Percentiles rank a stretch among this genome's conserved stretches.
These are phyloP conservation scores for Phymatocera aterrima DNA, from an alignment of 2,888 invertebrate species.

Conservation along the genomic window DNA sequence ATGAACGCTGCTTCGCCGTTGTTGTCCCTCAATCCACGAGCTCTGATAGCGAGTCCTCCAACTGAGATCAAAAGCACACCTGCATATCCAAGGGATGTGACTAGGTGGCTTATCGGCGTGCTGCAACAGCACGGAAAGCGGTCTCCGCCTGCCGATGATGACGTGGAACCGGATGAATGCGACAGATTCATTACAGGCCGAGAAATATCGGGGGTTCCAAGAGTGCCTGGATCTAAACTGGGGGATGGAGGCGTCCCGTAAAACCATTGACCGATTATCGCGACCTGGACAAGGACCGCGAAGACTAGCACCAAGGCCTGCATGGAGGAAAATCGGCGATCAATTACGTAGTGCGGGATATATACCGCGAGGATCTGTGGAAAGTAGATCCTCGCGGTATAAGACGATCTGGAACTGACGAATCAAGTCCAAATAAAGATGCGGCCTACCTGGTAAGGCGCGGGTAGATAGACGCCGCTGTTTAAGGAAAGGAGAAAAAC, in stretches of 20 bases:
- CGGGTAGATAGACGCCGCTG: conserved; percentile 93
- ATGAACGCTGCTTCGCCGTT: conserved; percentile 96
- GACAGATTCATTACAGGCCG: neutral
- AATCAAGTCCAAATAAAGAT: neutral
- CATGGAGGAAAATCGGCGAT: conserved; percentile 26
- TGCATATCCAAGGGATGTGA: conserved; percentile 78
- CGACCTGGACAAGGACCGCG: conserved; percentile 93
- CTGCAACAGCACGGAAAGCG: conserved; percentile 60
- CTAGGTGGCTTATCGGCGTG: conserved; percentile 70
- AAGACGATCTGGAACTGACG: neutral
- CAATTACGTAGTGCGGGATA: no score
- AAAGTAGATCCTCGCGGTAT: no score
- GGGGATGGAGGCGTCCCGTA: conserved; percentile 85
- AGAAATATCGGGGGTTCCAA: neutral
- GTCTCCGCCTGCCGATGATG: neutral
- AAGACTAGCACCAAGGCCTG: conserved; percentile 88
- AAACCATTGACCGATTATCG: conserved; percentile 90
- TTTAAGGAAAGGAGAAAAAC: conserved; percentile 95
- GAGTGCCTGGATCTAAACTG: neutral
- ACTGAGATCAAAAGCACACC: conserved; percentile 91
- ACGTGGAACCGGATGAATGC: neutral
- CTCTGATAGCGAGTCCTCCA: conserved; percentile 89
- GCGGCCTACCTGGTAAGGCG: conserved; percentile 87
- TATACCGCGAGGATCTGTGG: no score
- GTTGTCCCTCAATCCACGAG: conserved; percentile 93